Base-by-base conservation (phyloP, 2,888 invertebrate genomes). In the Plagodis pulveraria region DNA sequence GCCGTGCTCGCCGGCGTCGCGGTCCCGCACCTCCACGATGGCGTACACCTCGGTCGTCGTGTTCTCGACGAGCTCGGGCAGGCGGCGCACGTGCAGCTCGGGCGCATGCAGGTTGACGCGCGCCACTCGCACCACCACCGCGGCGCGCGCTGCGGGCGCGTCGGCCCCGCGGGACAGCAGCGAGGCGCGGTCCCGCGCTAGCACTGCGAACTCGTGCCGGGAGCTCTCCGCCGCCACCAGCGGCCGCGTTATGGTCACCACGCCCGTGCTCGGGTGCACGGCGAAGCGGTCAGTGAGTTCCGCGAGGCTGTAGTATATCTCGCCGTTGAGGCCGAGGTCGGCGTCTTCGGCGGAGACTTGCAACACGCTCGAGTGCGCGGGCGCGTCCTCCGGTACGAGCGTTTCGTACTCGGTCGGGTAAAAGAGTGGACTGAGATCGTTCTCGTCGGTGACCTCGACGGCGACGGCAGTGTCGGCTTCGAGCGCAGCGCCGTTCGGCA, bases 361-460 rank as follows among this genome's bases (percentile, higher is more conserved):
- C 41, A 96, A 88, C 59, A 98, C 94, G 82, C 96, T 97, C 56
- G 95, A 94, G 86, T 98, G 97, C 58, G 98, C 90, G 9, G 97
- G 96, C 60, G 96, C 95, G 84, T 99, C 98, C 86, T 99, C 99
- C 32, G 96, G 95, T 44, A 99, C 96, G n/a, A 95, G 95, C 48
- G 95, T 96, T 77, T 96, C 96, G 88, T 99, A 99, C 70, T 96
- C 96, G 50, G 96, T 96, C 33, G 97, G 97, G 83, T 97, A 97
- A 91, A 99, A 99, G 38, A 99, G 93, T 42, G 99, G 99, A 84
- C 96, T 97, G 67, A 99, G 94, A 86, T 99, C 99, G 89, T 98
- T 98, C 56, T 96, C 96, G 88, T 98, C 98, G 59, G 96, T 91
- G 58, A 98, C 95, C 64, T 93, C 94, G 41, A 98, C 95, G 56